Evolutionary conservation across 2,888 invertebrate species (phyloP).

Genomic region (Dysmachus trigonus): DNA sequence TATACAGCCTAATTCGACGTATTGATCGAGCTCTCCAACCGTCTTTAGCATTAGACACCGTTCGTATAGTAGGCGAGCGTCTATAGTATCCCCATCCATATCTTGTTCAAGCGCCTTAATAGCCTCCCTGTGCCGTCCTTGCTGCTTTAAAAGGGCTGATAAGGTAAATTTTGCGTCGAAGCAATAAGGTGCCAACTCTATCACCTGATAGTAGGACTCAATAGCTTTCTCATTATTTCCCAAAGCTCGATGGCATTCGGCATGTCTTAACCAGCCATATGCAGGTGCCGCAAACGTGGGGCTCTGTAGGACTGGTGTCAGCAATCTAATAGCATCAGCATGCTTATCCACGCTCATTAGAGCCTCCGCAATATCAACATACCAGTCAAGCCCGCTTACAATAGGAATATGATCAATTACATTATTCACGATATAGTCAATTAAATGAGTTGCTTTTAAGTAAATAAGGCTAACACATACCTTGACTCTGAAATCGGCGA

Average conservation of each 20-base stretch:
- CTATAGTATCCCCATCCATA: slow-evolving; percentile 72
- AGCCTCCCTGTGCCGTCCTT: slow-evolving; percentile 80
- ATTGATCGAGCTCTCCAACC: slow-evolving; percentile 74
- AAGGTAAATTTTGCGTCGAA: slow-evolving; percentile 84
- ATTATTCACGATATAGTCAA: slow-evolving; percentile 71
- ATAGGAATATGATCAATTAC: slow-evolving; percentile 73
- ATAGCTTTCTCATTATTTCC: slow-evolving; percentile 78
- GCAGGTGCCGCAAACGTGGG: slow-evolving; percentile 84
- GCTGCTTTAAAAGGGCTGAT: slow-evolving; percentile 79
- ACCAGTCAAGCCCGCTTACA: slow-evolving; percentile 85
- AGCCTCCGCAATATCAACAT: slow-evolving; percentile 90
- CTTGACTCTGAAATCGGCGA: slow-evolving; percentile 85
- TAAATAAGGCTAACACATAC: slow-evolving; percentile 82
- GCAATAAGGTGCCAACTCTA: slow-evolving; percentile 85
- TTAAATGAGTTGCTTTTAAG: slow-evolving; percentile 72
- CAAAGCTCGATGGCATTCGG: slow-evolving; percentile 82
- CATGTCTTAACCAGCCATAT: slow-evolving; percentile 89
- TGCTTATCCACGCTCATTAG: slow-evolving; percentile 79
- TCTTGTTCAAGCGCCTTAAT: slow-evolving; percentile 81
- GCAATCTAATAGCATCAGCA: slow-evolving; percentile 75
- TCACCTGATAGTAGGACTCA: slow-evolving; percentile 80
- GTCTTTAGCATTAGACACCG: slow-evolving; percentile 78
- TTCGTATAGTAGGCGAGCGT: slow-evolving; percentile 80
- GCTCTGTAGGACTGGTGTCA: slow-evolving; percentile 78
- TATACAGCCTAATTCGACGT: slow-evolving; percentile 76